Evolutionary conservation across 2,797 vertebrate genomes (phyloP), one percentile per base, ranked within the genome.

Genomic region (Odontamblyopus rebecca): DNA sequence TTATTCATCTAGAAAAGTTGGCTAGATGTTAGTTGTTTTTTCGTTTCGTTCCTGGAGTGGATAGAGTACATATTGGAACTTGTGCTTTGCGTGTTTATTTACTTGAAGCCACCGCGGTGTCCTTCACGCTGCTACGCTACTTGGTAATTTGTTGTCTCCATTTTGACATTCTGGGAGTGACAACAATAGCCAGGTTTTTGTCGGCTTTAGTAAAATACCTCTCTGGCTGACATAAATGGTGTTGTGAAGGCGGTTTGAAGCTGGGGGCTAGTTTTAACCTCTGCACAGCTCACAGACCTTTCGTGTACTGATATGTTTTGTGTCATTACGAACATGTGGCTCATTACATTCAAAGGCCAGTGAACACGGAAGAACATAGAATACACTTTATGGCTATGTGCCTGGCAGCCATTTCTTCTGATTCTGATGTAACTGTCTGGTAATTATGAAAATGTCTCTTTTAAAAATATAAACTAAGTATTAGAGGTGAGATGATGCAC

Each of bases 161-260:
- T 80, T 77, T 85, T 73, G 76, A 80, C 78, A 62, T 74, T 75
- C 69, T 7, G 63, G 71, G 68, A 68, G 76, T 75, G 83, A 90
- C 86, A 87, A 83, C 83, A 77, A 60, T 4, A 83, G 82, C 80
- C 75, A 62, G 68, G 82, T 80, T 79, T 87, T 84, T 83, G 77
- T 82, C 72, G 78, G 80, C 61, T 73, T 64, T 66, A 82, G 82
- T 79, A 13, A 91, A 91, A 92, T 89, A 88, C 79, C 88, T 85
- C 44, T 61, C 13, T 57, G 82, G 73, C 71, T 80, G 88, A 85
- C 84, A 86, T 69, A 62, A 6, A 19, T 23, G 62, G 63, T 82
- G 78, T 75, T 70, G 48, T 68, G 75, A 88, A 68, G n/a, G 56
- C 69, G 61, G 27, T 67, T 59, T 50, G 66, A 76, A 72, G 78